Evolutionary conservation across 2,888 invertebrate genomes (phyloP).

Genomic region (Machimus atricapillus): DNA sequence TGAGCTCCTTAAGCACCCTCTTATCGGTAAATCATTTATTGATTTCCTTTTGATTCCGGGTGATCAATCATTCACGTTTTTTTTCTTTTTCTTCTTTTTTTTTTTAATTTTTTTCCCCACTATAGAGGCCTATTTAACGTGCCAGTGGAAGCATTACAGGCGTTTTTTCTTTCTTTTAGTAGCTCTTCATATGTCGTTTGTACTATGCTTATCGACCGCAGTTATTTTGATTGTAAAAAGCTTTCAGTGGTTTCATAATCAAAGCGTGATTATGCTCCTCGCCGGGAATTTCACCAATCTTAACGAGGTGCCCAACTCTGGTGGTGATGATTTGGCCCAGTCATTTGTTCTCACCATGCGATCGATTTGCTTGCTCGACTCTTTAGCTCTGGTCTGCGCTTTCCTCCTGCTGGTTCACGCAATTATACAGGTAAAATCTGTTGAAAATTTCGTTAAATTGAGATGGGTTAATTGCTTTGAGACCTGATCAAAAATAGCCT

Average conservation of each 20-base stretch:
- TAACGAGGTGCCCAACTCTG: not conserved
- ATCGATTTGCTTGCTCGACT: constrained; percentile 47
- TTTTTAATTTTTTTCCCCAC: not conserved
- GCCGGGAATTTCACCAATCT: not conserved
- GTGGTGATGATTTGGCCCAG: not conserved
- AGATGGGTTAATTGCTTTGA: not conserved
- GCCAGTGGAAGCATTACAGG: constrained; percentile 65
- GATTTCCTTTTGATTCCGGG: not conserved
- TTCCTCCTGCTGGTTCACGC: constrained; percentile 55
- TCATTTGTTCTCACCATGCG: constrained; percentile 40
- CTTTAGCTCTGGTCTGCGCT: constrained; percentile 53
- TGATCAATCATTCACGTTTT: not conserved
- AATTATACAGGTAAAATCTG: constrained; percentile 54
- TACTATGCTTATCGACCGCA: constrained; percentile 57
- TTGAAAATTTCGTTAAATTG: not conserved
- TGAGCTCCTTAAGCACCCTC: constrained; percentile 62
- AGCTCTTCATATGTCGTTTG: constrained; percentile 59
- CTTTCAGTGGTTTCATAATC: constrained; percentile 29
- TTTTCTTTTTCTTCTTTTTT: not conserved
- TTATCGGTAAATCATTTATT: constrained; percentile 56
- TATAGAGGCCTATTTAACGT: constrained; percentile 61
- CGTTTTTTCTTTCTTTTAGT: constrained; percentile 63
- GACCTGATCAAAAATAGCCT: not conserved
- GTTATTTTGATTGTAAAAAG: constrained; percentile 42
- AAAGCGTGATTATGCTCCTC: not conserved